Evolutionary conservation across 2,888 invertebrate species (phyloP), one percentile per base, ranked within the genome.

Genomic region (Pinctada fucata): DNA sequence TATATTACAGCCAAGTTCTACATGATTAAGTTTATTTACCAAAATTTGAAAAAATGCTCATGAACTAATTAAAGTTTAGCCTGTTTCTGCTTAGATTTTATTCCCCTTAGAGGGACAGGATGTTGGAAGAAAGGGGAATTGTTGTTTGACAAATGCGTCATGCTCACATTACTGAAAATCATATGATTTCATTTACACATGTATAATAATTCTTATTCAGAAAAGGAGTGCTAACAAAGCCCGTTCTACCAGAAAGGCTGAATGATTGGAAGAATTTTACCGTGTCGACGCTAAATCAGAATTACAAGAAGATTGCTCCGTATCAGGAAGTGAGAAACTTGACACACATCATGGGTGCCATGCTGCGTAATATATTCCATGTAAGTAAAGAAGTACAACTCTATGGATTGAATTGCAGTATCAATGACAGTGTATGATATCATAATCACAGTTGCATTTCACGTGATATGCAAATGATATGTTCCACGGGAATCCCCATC

Each of bases 311-410:
- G 45, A 69, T 80, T 0, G 51, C n/a, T 1, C 31, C 51, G 2
- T 83, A 78, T 64, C 31, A 69, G 6, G 87, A 87, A 65, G 79
- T 83, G 3, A 66, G 70, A 2, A 78, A 68, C 72, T 76, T 73
- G 16, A 78, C 73, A 64, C 85, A 87, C n/a, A 81, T 88, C 49
- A 82, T 85, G 16, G 75, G 82, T n/a, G 82, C 83, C 69, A 87
- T 87, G 5, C 82, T 88, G 2, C 73, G 83, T 47, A 85, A 87
- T 68, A 85, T 89, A 31, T 78, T 93, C 68, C 91, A 90, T 82
- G 90, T 90, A 90, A 84, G 91, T 90, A 45, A 13, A 58, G 3
- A 47, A 31, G 10, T 68, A 10, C 45, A 13, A 3, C n/a, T 31
- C 16, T 8, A 16, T 47, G 13, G 58, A 8, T 13, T 10, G 58